Conservation (phyloP, 2,797 vertebrate species). For the Mormyrops attenuatus region DNA sequence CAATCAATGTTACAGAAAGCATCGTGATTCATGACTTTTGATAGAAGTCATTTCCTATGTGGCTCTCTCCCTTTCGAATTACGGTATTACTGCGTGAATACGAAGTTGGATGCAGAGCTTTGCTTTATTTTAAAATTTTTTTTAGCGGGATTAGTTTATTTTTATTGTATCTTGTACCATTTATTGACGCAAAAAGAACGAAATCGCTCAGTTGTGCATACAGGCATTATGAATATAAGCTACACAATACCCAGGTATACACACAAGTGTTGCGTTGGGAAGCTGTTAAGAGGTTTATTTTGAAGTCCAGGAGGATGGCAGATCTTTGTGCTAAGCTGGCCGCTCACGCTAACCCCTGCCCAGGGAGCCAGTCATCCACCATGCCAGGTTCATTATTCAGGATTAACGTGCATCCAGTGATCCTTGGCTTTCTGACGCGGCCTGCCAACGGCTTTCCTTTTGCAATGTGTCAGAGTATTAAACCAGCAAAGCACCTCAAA, state of each 20-base stretch:
- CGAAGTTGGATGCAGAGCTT: neutral
- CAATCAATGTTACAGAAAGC: neutral
- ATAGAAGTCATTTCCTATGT: too few species aligned
- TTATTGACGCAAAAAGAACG: neutral
- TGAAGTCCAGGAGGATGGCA: neutral
- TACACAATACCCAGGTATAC: neutral
- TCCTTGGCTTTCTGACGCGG: neutral
- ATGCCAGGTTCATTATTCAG: slow-evolving; percentile 15
- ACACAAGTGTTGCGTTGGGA: neutral
- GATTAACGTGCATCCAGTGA: slow-evolving; percentile 17
- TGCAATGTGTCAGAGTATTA: slow-evolving; percentile 1
- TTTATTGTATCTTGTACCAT: neutral
- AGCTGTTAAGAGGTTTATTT: neutral
- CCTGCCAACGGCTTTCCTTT: slow-evolving; percentile 4
- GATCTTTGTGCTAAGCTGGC: neutral
- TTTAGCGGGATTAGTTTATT: neutral
- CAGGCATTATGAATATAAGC: neutral
- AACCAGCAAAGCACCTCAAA: slow-evolving; percentile 14
- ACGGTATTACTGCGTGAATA: neutral
- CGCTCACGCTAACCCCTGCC: slow-evolving; percentile 8
- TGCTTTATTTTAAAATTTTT: neutral
- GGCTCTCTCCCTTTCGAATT: neutral
- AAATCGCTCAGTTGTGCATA: neutral
- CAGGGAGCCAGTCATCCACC: neutral
- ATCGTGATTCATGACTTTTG: neutral